These are phyloP conservation scores for Parambassis ranga DNA, from an alignment of 2,797 vertebrate species.

Conservation along the genomic window DNA sequence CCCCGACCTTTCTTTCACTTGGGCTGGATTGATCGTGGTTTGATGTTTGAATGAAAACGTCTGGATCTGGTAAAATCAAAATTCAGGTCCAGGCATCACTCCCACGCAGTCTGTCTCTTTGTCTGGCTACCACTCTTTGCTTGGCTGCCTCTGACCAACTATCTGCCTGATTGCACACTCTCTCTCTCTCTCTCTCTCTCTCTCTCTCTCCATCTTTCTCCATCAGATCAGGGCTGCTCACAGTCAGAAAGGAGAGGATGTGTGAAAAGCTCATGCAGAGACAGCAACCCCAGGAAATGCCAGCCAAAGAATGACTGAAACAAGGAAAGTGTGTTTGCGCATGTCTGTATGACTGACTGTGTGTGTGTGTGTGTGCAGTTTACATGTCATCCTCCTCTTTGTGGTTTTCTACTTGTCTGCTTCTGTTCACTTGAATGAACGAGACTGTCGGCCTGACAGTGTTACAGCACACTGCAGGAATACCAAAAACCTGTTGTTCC, in stretches of 20 bases:
- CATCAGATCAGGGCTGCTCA: slow-evolving; percentile 67
- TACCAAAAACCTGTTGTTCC: slow-evolving; percentile 43
- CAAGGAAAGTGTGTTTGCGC: slow-evolving; percentile 37
- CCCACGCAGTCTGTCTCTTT: slow-evolving; percentile 57
- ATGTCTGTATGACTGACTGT: slow-evolving; percentile 5
- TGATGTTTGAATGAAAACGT: slow-evolving; percentile 44
- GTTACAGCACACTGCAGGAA: slow-evolving; percentile 42
- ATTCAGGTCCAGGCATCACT: slow-evolving; percentile 50
- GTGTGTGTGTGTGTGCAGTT: not conserved
- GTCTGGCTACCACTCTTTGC: slow-evolving; percentile 57
- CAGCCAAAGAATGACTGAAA: slow-evolving; percentile 65
- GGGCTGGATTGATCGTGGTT: slow-evolving; percentile 17
- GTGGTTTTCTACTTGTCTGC: slow-evolving; percentile 52
- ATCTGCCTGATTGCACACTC: slow-evolving; percentile 64
- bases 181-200: slow-evolving; percentile 13
- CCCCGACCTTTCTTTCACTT: slow-evolving; percentile 12
- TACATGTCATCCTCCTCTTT: slow-evolving; percentile 25
- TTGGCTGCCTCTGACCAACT: slow-evolving; percentile 63
- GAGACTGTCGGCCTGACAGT: slow-evolving; percentile 27
- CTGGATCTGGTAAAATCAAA: slow-evolving; percentile 49
- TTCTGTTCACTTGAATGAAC: slow-evolving; percentile 47
- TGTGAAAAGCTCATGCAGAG: slow-evolving; percentile 67
- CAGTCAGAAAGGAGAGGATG: slow-evolving; percentile 53
- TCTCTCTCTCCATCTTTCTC: slow-evolving; percentile 1
- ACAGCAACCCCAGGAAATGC: slow-evolving; percentile 66